phyloP scores from a whole-genome alignment of 2,113 vertebrate genomes.

The Anas platyrhynchos region DNA sequence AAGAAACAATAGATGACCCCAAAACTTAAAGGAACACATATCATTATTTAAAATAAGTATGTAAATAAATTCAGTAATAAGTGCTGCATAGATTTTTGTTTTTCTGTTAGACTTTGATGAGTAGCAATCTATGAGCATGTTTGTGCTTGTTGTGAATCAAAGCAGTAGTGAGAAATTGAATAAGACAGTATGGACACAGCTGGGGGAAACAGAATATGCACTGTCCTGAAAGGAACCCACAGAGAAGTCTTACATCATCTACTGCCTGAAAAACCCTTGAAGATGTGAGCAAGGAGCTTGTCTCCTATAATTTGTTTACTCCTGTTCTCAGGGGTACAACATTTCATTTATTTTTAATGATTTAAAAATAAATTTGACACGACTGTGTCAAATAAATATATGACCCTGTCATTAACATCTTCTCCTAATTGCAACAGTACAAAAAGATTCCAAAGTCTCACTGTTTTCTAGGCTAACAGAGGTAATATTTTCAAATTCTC shows the following conservation, averaged over 20 bases:
- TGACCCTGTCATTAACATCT: background rate
- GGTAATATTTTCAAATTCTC: background rate
- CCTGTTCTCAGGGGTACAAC: background rate
- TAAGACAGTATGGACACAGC: background rate
- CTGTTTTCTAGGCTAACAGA: background rate
- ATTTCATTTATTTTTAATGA: background rate
- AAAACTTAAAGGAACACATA: background rate
- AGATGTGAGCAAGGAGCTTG: background rate
- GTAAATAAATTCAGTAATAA: background rate
- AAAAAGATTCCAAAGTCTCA: background rate
- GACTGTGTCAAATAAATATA: background rate
- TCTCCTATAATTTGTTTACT: background rate
- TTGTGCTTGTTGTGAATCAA: background rate
- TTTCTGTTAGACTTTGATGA: background rate
- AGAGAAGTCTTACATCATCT: background rate
- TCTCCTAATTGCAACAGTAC: background rate
- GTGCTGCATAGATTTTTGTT: background rate
- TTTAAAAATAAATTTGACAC: background rate
- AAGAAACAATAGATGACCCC: background rate
- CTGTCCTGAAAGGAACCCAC: background rate
- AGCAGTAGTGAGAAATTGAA: background rate
- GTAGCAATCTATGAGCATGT: background rate
- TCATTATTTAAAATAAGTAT: background rate
- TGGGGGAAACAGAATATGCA: background rate
- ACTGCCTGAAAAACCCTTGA: background rate